phyloP scores from a whole-genome alignment of 92 coral and sea anemone genomes.

The Virgularia gustaviana region DNA sequence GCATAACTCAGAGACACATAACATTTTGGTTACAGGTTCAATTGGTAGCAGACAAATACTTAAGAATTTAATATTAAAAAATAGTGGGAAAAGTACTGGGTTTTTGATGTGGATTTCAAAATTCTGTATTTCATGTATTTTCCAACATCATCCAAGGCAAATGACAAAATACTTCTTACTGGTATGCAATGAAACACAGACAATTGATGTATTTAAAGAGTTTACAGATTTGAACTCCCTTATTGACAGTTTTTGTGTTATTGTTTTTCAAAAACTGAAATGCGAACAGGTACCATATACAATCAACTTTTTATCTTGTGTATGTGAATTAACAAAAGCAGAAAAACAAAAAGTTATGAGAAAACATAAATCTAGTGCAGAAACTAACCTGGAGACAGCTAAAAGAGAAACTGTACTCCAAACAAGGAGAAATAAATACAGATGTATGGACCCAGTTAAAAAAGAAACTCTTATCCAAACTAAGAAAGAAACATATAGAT shows the following conservation, averaged over 20 bases:
- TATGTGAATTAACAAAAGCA: conserved; percentile 45
- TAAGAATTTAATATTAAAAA: too few species aligned
- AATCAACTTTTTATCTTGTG: conserved; percentile 44
- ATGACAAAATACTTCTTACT: too few species aligned
- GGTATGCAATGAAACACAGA: conserved; percentile 7
- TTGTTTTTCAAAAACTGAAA: conserved; percentile 19
- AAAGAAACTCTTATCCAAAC: neutral
- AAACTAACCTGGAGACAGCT: conserved; percentile 31
- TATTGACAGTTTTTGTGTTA: conserved; percentile 27
- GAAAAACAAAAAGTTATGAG: conserved; percentile 50
- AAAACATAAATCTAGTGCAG: conserved; percentile 45
- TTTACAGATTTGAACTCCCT: conserved; percentile 20
- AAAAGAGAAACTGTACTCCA: neutral
- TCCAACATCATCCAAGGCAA: too few species aligned
- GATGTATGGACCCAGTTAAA: conserved; percentile 10
- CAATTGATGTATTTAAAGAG: conserved; percentile 24
- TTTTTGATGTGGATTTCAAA: too few species aligned
- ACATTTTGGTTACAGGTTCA: conserved; percentile 26
- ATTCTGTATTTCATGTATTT: too few species aligned
- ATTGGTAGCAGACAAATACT: too few species aligned
- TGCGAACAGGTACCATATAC: conserved; percentile 19
- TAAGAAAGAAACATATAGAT: neutral
- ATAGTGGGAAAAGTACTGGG: too few species aligned
- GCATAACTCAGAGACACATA: conserved; percentile 31
- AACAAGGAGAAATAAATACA: neutral